Evolutionary conservation across 2,113 vertebrate species (phyloP).

Genomic region (Turdus rufiventris): DNA sequence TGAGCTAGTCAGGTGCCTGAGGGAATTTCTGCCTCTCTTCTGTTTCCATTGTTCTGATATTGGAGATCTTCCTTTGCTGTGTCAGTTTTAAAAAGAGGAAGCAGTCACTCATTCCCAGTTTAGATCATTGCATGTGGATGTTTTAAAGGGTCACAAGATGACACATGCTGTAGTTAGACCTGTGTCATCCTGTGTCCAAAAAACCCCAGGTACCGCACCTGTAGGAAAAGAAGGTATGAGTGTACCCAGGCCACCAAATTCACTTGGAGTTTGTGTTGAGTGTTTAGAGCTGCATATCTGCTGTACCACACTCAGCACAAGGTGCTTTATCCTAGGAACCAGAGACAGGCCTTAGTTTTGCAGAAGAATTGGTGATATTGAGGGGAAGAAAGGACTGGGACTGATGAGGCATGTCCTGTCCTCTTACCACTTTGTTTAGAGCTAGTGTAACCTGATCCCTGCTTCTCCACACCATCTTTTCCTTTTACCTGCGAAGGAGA

Average conservation of each 20-base stretch:
- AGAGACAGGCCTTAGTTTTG: not conserved
- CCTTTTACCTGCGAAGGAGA: not conserved
- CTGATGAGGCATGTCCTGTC: not conserved
- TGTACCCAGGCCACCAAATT: not conserved
- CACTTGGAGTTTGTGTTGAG: not conserved
- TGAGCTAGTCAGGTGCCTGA: not conserved
- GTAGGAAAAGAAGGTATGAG: not conserved
- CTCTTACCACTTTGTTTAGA: not conserved
- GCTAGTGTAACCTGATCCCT: not conserved
- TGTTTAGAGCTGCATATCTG: not conserved
- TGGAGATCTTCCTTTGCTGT: not conserved
- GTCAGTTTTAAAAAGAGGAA: not conserved
- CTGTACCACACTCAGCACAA: not conserved
- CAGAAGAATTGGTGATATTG: not conserved
- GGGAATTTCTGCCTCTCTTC: not conserved
- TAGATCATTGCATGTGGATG: not conserved
- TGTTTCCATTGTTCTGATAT: not conserved
- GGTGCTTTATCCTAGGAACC: not conserved
- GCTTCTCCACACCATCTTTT: not conserved
- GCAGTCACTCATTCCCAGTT: not conserved
- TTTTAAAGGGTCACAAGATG: not conserved
- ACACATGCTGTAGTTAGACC: not conserved
- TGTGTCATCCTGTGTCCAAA: not conserved
- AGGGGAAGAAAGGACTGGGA: not conserved
- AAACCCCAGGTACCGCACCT: not conserved